Percentiles rank a stretch among this genome's conserved stretches.
These are phyloP conservation scores for Formica selysi DNA, from an alignment of 1,140 invertebrate genomes.

Conservation along the genomic window DNA sequence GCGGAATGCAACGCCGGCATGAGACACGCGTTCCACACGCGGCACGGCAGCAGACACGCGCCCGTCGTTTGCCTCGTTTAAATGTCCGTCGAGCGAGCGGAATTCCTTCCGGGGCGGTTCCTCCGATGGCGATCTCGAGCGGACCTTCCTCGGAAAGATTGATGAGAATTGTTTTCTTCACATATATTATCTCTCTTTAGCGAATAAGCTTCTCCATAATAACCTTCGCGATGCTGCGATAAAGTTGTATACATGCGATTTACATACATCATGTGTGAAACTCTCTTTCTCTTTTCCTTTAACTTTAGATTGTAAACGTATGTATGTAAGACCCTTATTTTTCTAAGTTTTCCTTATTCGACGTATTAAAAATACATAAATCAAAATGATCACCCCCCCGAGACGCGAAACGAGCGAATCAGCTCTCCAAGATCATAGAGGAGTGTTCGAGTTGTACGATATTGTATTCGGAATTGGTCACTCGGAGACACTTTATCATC, in stretches of 20 bases:
- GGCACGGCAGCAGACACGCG: constrained; percentile 24
- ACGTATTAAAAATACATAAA: constrained; percentile 46
- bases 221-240: not conserved
- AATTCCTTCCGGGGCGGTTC: constrained; percentile 49
- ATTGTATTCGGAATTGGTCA: constrained; percentile 52
- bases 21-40: constrained; percentile 81
- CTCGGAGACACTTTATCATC: constrained; percentile 64
- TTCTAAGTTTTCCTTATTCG: constrained; percentile 11
- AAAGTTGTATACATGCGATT: not conserved
- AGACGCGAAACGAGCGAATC: constrained; percentile 5
- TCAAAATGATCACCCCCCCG: constrained; percentile 34
- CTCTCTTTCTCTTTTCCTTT: not conserved
- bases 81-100: not conserved
- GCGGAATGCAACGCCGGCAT: constrained; percentile 84
- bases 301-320: not conserved
- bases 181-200: not conserved
- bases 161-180: constrained; percentile 1
- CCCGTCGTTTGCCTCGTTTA: constrained; percentile 44
- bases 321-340: not conserved
- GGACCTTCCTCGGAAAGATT: not conserved
- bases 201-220: not conserved
- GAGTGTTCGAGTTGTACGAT: constrained; percentile 31
- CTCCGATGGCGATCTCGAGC: constrained; percentile 25
- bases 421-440: not conserved
- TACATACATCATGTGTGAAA: not conserved